Conservation (phyloP, 2,888 invertebrate genomes). For the Molorchus minor region DNA sequence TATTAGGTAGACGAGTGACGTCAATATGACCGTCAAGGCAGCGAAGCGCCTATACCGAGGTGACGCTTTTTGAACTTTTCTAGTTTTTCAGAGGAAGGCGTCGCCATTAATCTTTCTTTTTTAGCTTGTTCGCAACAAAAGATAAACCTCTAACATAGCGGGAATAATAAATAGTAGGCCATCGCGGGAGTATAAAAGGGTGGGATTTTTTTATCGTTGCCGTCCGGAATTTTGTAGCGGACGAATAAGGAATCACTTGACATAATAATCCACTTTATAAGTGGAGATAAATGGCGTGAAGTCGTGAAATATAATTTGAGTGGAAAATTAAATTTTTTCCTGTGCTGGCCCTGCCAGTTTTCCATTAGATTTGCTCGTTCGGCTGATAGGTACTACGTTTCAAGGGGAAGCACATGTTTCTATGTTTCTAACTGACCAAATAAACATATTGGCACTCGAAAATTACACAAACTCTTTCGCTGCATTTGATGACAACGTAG, state of each 20-base stretch:
- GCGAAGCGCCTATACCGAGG: neutral
- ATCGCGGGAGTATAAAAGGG: slow-evolving; percentile 14
- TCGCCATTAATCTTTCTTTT: slow-evolving; percentile 16
- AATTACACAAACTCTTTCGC: no score
- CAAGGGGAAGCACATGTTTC: no score
- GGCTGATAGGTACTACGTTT: no score
- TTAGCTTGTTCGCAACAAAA: slow-evolving; percentile 11
- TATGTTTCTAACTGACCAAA: no score
- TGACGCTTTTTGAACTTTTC: slow-evolving; percentile 8
- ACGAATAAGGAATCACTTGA: slow-evolving; percentile 5
- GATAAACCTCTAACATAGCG: slow-evolving; percentile 21
- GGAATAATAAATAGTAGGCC: slow-evolving; percentile 21
- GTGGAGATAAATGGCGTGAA: neutral
- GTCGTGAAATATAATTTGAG: neutral
- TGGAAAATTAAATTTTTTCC: no score
- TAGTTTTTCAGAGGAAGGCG: slow-evolving; percentile 14
- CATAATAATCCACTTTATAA: slow-evolving; percentile 10
- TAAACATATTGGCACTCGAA: no score
- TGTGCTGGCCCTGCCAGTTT: no score
- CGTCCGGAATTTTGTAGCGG: neutral
- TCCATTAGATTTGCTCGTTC: no score
- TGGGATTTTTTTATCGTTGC: slow-evolving; percentile 3
- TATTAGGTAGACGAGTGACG: neutral
- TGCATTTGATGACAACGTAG: no score
- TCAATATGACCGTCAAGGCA: no score